Conservation (phyloP, 2,797 vertebrate species). For the Naso thynnoides region DNA sequence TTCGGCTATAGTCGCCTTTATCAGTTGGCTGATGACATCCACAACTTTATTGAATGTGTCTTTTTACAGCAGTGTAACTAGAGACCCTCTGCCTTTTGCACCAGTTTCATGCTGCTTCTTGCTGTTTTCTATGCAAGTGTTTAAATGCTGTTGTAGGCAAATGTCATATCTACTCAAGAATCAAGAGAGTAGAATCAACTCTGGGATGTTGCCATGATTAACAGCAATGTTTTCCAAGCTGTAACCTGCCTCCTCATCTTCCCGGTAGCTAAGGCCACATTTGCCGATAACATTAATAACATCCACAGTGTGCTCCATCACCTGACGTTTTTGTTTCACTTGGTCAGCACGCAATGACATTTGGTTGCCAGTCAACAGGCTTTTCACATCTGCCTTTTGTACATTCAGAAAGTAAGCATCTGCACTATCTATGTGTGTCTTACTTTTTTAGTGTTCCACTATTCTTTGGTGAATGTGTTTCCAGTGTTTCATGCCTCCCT, state of each 20-base stretch:
- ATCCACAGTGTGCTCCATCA: too few species aligned
- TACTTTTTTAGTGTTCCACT: background rate
- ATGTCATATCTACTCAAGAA: slow-evolving; percentile 9
- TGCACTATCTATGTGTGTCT: background rate
- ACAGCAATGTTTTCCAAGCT: slow-evolving; percentile 3
- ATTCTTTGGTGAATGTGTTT: background rate
- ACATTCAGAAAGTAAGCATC: background rate
- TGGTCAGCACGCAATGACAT: too few species aligned
- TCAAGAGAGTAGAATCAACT: background rate
- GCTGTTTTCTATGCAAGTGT: background rate
- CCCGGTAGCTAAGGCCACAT: slow-evolving; percentile 44
- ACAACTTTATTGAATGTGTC: slow-evolving; percentile 6
- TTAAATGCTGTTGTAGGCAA: slow-evolving; percentile 2
- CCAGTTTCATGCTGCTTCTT: slow-evolving; percentile 15
- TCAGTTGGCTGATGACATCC: slow-evolving; percentile 12
- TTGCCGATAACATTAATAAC: slow-evolving; percentile 57
- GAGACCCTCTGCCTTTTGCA: background rate
- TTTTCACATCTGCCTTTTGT: background rate
- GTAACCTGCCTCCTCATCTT: slow-evolving; percentile 10
- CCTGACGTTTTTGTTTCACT: slow-evolving; percentile 1
- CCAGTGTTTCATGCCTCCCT: background rate
- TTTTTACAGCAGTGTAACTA: background rate
- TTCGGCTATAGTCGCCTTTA: background rate
- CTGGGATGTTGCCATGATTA: slow-evolving; percentile 2
- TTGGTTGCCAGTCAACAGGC: too few species aligned